phyloP scores from a whole-genome alignment of 92 coral and sea anemone species.

The Desmophyllum pertusum region DNA sequence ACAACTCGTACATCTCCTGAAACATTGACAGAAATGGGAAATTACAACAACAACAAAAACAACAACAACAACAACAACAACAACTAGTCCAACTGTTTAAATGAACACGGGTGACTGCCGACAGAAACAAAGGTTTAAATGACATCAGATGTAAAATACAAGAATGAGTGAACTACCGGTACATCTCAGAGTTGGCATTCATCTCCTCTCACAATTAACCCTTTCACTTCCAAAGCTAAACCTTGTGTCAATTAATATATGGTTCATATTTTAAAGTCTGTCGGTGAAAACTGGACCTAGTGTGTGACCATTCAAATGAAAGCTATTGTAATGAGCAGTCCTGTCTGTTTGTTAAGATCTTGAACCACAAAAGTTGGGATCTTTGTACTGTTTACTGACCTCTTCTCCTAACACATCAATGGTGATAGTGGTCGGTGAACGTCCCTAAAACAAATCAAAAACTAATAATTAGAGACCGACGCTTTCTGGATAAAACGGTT shows the following conservation, averaged over 20 bases:
- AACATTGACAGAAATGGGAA: background rate
- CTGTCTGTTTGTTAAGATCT: no score
- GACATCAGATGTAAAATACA: no score
- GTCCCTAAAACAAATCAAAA: slow-evolving; percentile 57
- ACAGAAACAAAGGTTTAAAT: background rate
- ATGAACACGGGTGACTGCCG: background rate
- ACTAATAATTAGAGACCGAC: background rate
- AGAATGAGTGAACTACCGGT: no score
- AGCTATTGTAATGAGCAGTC: no score
- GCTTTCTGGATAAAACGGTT: no score
- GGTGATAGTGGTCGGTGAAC: slow-evolving; percentile 92
- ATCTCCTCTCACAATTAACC: background rate
- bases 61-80: background rate
- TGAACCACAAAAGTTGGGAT: no score
- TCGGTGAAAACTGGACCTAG: no score
- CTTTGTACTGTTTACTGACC: slow-evolving; percentile 55
- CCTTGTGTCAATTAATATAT: no score
- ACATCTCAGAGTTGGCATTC: background rate
- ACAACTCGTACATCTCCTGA: slow-evolving; percentile 86
- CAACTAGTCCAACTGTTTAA: background rate
- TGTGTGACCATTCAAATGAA: no score
- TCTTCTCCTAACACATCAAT: slow-evolving; percentile 70
- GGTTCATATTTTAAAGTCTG: no score
- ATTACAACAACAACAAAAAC: background rate
- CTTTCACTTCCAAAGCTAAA: background rate